Percentiles rank a stretch among this genome's conserved stretches.
Conservation (phyloP, 2,888 invertebrate species). For the Xestia c-nigrum region DNA sequence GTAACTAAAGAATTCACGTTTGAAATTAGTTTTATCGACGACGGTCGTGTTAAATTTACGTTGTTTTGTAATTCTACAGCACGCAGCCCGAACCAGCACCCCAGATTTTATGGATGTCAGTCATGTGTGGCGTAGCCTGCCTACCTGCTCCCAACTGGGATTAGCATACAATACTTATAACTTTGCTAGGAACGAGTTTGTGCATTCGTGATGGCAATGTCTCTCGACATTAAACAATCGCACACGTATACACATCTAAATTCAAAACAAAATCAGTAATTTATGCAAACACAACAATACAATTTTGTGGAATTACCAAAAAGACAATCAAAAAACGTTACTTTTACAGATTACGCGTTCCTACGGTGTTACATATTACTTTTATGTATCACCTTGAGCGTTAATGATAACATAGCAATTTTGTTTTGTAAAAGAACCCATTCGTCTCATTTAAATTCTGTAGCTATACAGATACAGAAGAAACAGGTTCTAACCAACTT, state of each 20-base stretch:
- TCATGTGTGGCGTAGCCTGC: slow-evolving; percentile 53
- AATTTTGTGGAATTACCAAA: slow-evolving; percentile 22
- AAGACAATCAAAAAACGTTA: not conserved
- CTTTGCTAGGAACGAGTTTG: slow-evolving; percentile 49
- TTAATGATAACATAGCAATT: slow-evolving; percentile 48
- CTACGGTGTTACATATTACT: slow-evolving; percentile 1
- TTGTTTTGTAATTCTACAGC: slow-evolving; percentile 18
- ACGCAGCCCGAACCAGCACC: slow-evolving; percentile 25
- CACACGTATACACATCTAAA: slow-evolving; percentile 40
- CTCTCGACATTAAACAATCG: slow-evolving; percentile 41
- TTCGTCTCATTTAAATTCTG: slow-evolving; percentile 56
- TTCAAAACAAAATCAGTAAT: slow-evolving; percentile 37
- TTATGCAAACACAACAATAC: slow-evolving; percentile 27
- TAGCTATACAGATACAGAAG: slow-evolving; percentile 28
- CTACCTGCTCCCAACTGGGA: slow-evolving; percentile 59
- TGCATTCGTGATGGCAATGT: slow-evolving; percentile 49
- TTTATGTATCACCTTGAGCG: slow-evolving; percentile 21
- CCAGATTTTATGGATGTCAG: slow-evolving; percentile 61
- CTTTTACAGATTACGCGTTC: slow-evolving; percentile 23
- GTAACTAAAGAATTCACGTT: slow-evolving; percentile 20
- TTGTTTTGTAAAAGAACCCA: slow-evolving; percentile 46
- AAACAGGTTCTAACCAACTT: slow-evolving; percentile 51
- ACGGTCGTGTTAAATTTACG: slow-evolving; percentile 3
- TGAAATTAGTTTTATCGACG: slow-evolving; percentile 14
- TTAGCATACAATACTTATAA: slow-evolving; percentile 77